phyloP scores from a whole-genome alignment of 2,113 vertebrate species.

The Micromys minutus region DNA sequence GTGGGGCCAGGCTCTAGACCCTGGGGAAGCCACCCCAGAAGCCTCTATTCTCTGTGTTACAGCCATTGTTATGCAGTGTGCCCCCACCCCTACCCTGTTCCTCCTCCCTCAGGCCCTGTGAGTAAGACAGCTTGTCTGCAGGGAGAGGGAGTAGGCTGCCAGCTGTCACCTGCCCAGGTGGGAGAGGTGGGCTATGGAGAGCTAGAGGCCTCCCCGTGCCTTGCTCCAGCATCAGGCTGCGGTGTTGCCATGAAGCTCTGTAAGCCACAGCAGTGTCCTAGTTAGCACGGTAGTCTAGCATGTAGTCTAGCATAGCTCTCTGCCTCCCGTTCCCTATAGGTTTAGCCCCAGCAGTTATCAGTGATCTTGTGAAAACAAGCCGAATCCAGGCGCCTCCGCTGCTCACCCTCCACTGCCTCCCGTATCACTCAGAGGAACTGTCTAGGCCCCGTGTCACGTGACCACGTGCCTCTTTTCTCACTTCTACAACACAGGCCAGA shows the following conservation, averaged over 20 bases:
- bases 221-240: neutral
- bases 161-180: conserved; percentile 59
- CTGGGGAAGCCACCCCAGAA: conserved; percentile 58
- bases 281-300: neutral
- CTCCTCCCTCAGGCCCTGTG: neutral
- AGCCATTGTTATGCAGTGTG: conserved; percentile 11
- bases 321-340: neutral
- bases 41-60: conserved; percentile 60
- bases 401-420: accelerated
- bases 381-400: accelerated
- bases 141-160: conserved; percentile 26
- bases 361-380: neutral
- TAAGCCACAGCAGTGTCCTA: neutral
- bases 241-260: neutral
- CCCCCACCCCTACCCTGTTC: neutral
- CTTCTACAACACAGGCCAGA: neutral
- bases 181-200: neutral
- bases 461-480: neutral
- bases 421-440: neutral
- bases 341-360: neutral
- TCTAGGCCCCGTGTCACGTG: neutral
- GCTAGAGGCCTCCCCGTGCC: neutral
- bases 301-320: neutral
- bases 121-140: conserved; percentile 58
- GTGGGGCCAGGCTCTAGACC: conserved; percentile 64